Evolutionary conservation across 2,113 vertebrate genomes (phyloP).

Genomic region (Trachemys scripta): DNA sequence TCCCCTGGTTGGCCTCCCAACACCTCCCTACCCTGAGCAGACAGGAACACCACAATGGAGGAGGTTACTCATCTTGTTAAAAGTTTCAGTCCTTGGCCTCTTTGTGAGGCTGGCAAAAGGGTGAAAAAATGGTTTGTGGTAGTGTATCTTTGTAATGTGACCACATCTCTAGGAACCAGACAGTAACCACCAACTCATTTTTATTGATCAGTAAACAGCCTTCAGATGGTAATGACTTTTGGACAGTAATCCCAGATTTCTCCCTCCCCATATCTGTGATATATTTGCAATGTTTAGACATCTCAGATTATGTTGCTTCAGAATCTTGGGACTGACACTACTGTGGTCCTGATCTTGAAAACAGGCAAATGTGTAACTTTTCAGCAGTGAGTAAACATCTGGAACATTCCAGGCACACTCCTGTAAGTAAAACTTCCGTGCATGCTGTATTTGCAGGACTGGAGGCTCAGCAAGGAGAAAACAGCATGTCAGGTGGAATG

Average conservation of each 20-base stretch:
- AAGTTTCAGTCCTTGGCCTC: neutral
- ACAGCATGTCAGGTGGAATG: neutral
- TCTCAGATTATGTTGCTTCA: neutral
- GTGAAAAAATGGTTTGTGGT: neutral
- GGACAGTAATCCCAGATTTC: neutral
- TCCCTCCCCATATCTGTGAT: accelerated
- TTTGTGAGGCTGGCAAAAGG: neutral
- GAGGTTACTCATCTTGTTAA: neutral
- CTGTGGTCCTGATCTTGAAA: neutral
- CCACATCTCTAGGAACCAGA: neutral
- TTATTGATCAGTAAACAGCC: neutral
- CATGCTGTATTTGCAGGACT: neutral
- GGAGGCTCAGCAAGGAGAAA: neutral
- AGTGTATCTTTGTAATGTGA: neutral
- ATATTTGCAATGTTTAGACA: neutral
- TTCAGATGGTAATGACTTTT: neutral
- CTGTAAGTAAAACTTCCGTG: neutral
- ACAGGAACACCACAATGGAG: neutral
- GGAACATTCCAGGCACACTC: neutral
- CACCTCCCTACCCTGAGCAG: neutral
- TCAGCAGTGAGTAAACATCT: neutral
- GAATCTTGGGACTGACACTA: neutral
- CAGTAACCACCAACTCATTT: neutral
- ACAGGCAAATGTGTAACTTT: neutral
- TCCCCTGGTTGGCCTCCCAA: neutral